Base-by-base conservation (phyloP, 2,113 vertebrate species). In the Alectura lathami region DNA sequence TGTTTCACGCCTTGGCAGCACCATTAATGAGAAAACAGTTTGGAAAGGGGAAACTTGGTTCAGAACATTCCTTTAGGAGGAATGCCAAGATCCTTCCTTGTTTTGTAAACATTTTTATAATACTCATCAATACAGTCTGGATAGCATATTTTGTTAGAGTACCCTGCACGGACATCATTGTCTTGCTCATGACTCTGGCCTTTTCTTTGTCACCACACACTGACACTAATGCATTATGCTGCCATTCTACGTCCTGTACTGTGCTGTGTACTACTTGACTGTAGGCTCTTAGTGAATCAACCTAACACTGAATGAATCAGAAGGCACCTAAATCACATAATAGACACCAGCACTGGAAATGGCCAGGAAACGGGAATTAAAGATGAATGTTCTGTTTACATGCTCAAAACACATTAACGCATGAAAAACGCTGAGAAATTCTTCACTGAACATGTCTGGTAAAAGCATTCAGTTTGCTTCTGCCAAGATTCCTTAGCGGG, bases 21-120 rank as follows among this genome's bases (percentile, higher is more conserved):
- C 43, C 18, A 82, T 43, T 95, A 89, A 86, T 53, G 76, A 89
- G 92, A 88, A 93, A 88, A 91, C 82, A 91, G 68, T 96, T 94
- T 87, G 54, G 51, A 93, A 93, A 94, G 69, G 83, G 69, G 77
- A 92, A 92, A 91, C 47, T 90, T 77, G 30, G 64, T 86, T 94
- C 76, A 86, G 72, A 97, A 86, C 51, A 2, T 88, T 93, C 23
- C 72, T 74, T 93, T 36, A 86, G 85, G 75, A 96, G 79, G 68
- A 86, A 88, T 86, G 88, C 87, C 82, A 96, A 95, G 54, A 95
- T 86, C 64, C 16, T 80, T 91, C 63, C 67, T 72, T 94, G 72
- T 75, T 91, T 77, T 72, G 60, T 72, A 97, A 96, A 94, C 43
- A 88, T 63, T 91, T 90, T 64, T 40, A 53, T 45, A 93, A 88